These are phyloP conservation scores for Sardina pilchardus DNA, from an alignment of 2,113 vertebrate species.

Conservation along the genomic window DNA sequence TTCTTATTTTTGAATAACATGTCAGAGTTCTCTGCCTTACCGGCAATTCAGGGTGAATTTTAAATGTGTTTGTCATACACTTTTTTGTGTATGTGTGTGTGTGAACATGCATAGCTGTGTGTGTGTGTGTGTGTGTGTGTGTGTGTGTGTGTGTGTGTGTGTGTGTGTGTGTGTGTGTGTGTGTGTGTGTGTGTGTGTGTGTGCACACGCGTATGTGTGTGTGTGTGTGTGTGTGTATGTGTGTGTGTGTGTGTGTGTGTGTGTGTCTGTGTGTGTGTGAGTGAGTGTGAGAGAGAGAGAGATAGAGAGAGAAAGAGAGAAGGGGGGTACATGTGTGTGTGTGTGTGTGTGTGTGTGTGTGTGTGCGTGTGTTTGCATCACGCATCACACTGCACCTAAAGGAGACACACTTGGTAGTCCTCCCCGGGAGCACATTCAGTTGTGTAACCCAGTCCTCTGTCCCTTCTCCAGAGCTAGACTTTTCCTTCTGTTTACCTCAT, in stretches of 20 bases:
- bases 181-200: too few species aligned
- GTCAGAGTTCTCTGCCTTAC: not conserved
- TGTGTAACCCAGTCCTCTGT: not conserved
- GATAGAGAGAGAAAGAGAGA: too few species aligned
- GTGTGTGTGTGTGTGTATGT: too few species aligned
- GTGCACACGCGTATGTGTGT: too few species aligned
- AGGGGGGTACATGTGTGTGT: too few species aligned
- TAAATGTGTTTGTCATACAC: not conserved
- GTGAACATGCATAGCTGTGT: not conserved
- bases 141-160: not conserved
- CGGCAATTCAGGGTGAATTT: not conserved
- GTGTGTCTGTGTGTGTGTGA: too few species aligned
- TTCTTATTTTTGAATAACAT: constrained; percentile 26
- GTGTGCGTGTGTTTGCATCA: too few species aligned
- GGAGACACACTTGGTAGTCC: not conserved
- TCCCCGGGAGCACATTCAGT: not conserved
- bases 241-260: too few species aligned
- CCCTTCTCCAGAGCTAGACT: not conserved
- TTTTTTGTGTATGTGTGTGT: constrained; percentile 1
- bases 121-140: not conserved
- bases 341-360: too few species aligned
- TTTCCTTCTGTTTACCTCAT: not conserved
- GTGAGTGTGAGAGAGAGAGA: too few species aligned
- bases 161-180: too few species aligned
- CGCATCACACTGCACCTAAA: too few species aligned